Percentiles rank a stretch among this genome's conserved stretches.
Evolutionary conservation across 2,113 vertebrate species (phyloP).

Genomic region (Sinocyclocheilus rhinocerous): DNA sequence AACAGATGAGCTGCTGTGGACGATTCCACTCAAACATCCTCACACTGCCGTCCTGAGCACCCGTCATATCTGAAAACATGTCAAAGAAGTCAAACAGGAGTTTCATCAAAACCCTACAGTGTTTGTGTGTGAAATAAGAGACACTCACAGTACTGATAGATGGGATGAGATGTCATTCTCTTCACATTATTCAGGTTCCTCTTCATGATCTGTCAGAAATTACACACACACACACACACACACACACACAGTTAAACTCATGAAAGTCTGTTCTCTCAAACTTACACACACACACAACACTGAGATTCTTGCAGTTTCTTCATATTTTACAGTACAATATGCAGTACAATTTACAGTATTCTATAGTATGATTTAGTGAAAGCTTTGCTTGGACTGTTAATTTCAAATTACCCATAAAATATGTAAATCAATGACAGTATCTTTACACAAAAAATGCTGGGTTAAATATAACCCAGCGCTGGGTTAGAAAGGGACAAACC

Average conservation of each 20-base stretch:
- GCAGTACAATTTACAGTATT: neutral
- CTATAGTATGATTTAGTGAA: neutral
- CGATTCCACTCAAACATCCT: slow-evolving; percentile 98
- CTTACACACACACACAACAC: neutral
- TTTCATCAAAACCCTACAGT: slow-evolving; percentile 1
- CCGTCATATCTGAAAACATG: slow-evolving; percentile 86
- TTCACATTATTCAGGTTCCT: slow-evolving; percentile 97
- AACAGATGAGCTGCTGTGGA: slow-evolving; percentile 94
- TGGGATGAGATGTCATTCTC: slow-evolving; percentile 96
- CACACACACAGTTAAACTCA: neutral
- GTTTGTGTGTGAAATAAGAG: neutral
- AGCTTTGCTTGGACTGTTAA: neutral
- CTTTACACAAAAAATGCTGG: neutral
- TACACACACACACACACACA: neutral
- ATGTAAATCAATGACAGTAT: neutral
- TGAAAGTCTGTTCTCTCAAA: neutral
- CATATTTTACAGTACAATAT: neutral
- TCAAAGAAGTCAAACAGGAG: neutral
- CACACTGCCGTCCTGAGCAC: slow-evolving; percentile 96
- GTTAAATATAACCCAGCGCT: no score
- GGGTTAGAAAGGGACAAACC: no score
- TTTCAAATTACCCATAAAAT: neutral
- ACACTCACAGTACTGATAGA: slow-evolving; percentile 97
- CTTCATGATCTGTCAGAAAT: slow-evolving; percentile 88
- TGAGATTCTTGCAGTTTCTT: neutral